Evolutionary conservation across 2,797 vertebrate species (phyloP), one percentile per base, ranked within the genome.

Genomic region (Acanthurus tractus): DNA sequence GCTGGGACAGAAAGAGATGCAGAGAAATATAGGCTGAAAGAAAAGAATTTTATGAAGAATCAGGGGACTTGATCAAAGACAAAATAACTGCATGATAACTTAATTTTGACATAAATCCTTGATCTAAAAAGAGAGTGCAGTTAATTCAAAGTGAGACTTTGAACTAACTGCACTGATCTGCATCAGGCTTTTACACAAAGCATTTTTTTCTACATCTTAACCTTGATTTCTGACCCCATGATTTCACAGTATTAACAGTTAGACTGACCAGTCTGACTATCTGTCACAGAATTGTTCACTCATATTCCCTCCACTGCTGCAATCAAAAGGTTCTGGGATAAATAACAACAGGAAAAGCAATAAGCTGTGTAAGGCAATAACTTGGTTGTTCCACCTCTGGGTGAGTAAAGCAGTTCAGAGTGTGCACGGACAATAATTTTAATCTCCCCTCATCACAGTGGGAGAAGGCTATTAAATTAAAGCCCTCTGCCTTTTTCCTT

Each of bases 291-390:
- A 50, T 61, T 18, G 73, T 84, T 74, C 58, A 15, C 23, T 34
- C 0, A 7, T 38, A 7, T 66, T 74, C 80, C 72, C 72, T 40
- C 74, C 71, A 64, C 54, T 34, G 62, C 40, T 66, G 58, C 78
- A 79, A 86, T 85, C 59, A 70, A 73, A 64, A 76, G 29, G 63
- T 22, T 0, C 36, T 40, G 85, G 58, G 76, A 85, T 70, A 80
- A 88, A 89, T 82, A 89, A 86, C 81, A 81, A 83, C 48, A 53
- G 22, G 22, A 61, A 80, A 90, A 91, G 90, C 88, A 93, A 94
- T 93, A 93, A 90, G 53, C 64, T 29, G 52, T 8, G 70, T 78
- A 85, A 90, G 84, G 87, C 84, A 94, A 93, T 93, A 92, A 91
- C 45, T 18, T 57, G 1, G 5, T 22, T 23, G 50, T 29, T 73